Percentiles rank a stretch among this genome's conserved stretches.
Evolutionary conservation across 2,113 vertebrate genomes (phyloP).

Genomic region (Odocoileus virginianus): DNA sequence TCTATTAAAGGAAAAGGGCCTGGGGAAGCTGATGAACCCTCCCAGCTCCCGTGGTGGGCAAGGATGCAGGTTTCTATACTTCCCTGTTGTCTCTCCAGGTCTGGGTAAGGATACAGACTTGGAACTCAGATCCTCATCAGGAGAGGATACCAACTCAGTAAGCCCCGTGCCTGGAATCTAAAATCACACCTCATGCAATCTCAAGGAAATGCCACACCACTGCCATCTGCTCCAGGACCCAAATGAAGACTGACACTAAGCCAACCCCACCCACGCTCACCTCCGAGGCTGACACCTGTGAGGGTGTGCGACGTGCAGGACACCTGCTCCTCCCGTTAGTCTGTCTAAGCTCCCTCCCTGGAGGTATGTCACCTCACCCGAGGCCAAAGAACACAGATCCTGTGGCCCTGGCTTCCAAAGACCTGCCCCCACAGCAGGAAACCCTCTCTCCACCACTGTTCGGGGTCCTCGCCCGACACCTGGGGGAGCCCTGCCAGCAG

Average conservation of each 20-base stretch:
- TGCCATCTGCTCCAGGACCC: not conserved
- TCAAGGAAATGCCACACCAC: not conserved
- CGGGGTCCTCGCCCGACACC: fast-evolving
- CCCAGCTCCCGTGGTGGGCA: not conserved
- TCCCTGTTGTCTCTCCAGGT: not conserved
- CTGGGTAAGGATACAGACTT: not conserved
- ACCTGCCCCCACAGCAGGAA: fast-evolving
- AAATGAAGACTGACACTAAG: not conserved
- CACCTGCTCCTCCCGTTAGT: fast-evolving
- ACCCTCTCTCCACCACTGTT: not conserved
- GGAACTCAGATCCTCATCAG: not conserved
- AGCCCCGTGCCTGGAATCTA: not conserved
- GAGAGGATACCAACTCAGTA: not conserved
- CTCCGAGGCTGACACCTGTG: fast-evolving
- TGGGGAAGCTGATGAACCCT: not conserved
- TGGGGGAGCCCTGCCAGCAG: not conserved
- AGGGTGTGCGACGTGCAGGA: fast-evolving
- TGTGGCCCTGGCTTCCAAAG: not conserved
- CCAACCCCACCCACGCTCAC: fast-evolving
- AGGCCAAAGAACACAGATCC: not conserved
- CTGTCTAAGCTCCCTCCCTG: not conserved
- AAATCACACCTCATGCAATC: not conserved
- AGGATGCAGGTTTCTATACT: too few relatives aligned
- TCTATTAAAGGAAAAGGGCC: not conserved
- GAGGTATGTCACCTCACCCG: fast-evolving